phyloP scores from a whole-genome alignment of 2,797 vertebrate species.

The Paramormyrops hopkinsi region DNA sequence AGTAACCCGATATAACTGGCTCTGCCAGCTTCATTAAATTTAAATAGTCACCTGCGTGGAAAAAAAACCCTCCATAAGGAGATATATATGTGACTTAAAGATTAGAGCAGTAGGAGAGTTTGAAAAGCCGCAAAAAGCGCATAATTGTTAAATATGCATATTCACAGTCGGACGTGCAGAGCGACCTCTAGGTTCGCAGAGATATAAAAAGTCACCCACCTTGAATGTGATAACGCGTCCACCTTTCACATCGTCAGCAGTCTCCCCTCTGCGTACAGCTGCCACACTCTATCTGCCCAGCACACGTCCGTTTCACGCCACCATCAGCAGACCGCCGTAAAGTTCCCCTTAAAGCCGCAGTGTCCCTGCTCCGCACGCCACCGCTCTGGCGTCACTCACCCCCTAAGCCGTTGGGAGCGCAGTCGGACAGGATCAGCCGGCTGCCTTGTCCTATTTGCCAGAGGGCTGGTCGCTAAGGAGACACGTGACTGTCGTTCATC shows the following conservation, averaged over 20 bases:
- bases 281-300: constrained; percentile 34
- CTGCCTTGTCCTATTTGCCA: not conserved
- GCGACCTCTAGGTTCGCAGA: not conserved
- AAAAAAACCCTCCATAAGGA: constrained; percentile 29
- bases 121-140: not conserved
- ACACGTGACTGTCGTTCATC: not conserved
- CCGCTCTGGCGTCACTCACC: not conserved
- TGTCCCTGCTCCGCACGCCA: constrained; percentile 16
- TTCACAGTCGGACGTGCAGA: constrained; percentile 18
- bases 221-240: not conserved
- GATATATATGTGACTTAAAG: not conserved
- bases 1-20: constrained; percentile 62
- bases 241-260: not conserved
- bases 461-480: not conserved
- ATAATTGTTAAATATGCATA: constrained; percentile 4
- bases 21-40: constrained; percentile 64
- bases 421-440: not conserved
- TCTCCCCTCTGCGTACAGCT: not conserved
- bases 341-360: constrained; percentile 60
- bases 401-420: not conserved
- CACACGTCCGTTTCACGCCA: constrained; percentile 63
- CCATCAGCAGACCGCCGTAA: constrained; percentile 49
- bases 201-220: not conserved
- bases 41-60: constrained; percentile 52
- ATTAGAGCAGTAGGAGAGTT: not conserved